Conservation (phyloP, 1,140 invertebrate species). For the Teleopsis dalmanni region DNA sequence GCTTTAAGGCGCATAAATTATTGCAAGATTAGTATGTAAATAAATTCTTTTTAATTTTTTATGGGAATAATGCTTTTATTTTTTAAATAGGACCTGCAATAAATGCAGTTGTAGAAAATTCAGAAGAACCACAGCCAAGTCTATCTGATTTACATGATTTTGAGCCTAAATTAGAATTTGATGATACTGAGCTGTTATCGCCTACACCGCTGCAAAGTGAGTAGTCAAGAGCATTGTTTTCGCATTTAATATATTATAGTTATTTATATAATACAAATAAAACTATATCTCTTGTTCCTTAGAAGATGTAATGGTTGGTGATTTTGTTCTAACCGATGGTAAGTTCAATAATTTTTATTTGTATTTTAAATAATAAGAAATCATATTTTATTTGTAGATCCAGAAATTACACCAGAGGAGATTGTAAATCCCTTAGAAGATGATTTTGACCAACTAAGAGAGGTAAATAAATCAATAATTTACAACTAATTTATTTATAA, state of each 20-base stretch:
- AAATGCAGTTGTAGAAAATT: constrained; percentile 47
- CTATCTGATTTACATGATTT: constrained; percentile 87
- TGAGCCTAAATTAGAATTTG: constrained; percentile 91
- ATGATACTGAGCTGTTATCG: constrained; percentile 70
- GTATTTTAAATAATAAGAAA: neutral
- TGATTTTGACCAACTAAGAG: constrained; percentile 40
- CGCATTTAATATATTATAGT: constrained; percentile 9
- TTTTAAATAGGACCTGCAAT: constrained; percentile 33
- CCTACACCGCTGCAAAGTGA: constrained; percentile 33
- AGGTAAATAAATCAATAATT: constrained; percentile 12
- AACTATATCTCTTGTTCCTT: constrained; percentile 7
- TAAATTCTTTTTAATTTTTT: constrained; percentile 4
- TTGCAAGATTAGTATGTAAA: constrained; percentile 13
- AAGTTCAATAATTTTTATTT: constrained; percentile 8
- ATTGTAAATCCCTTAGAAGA: constrained; percentile 37
- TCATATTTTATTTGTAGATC: constrained; percentile 17
- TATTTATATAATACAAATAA: constrained; percentile 9
- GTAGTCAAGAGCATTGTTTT: neutral
- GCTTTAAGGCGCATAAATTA: constrained; percentile 10
- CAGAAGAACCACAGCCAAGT: constrained; percentile 78
- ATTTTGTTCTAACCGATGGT: constrained; percentile 40
- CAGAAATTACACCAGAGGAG: constrained; percentile 27
- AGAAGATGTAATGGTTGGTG: constrained; percentile 43
- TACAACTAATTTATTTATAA: neutral
- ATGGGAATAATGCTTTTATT: constrained; percentile 12